phyloP scores from a whole-genome alignment of 1,140 invertebrate genomes.

The Apis laboriosa region DNA sequence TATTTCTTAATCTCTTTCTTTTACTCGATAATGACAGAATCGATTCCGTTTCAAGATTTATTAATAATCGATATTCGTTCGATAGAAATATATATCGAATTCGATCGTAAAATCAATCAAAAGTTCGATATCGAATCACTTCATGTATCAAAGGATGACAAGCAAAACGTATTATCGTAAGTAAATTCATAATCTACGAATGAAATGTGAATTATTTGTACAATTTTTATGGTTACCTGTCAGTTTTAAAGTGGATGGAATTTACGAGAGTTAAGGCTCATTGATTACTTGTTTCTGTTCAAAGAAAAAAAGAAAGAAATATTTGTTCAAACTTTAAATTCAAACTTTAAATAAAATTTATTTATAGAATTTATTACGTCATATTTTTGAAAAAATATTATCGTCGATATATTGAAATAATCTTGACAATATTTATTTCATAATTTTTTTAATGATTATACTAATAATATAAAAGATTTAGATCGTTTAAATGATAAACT shows the following conservation, averaged over 20 bases:
- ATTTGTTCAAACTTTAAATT: no score
- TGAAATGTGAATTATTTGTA: slow-evolving; percentile 43
- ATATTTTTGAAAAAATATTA: not conserved
- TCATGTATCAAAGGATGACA: slow-evolving; percentile 1
- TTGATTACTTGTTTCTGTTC: no score
- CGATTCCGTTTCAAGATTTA: not conserved
- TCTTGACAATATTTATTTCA: not conserved
- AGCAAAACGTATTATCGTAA: slow-evolving; percentile 23
- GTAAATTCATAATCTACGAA: slow-evolving; percentile 16
- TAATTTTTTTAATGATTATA: not conserved
- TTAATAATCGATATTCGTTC: not conserved
- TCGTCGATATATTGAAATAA: not conserved
- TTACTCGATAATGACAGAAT: not conserved
- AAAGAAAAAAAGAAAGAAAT: no score
- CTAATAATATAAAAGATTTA: not conserved
- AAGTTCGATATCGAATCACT: not conserved
- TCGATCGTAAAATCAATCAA: not conserved
- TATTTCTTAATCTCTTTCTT: not conserved
- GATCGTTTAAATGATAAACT: not conserved
- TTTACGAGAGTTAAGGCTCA: slow-evolving; percentile 39
- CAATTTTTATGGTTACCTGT: slow-evolving; percentile 43
- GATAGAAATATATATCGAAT: not conserved
- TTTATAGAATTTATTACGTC: no score
- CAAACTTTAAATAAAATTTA: not conserved
- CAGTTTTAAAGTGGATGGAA: not conserved